Conservation (phyloP, 2,888 invertebrate genomes). For the Dendrolimus pini region DNA sequence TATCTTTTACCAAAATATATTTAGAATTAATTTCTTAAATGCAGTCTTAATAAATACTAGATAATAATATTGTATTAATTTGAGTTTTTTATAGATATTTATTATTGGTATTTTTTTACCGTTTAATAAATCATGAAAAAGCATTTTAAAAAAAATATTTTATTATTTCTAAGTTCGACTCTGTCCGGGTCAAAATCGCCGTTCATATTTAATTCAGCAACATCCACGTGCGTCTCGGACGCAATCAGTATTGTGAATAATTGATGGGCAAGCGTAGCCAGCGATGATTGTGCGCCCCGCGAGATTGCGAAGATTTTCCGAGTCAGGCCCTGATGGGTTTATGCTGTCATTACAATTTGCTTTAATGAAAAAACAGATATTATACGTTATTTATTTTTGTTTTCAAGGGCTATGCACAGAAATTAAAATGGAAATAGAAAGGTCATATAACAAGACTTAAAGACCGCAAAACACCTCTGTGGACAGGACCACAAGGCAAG, state of each 20-base stretch:
- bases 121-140: too few relatives aligned
- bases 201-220: conserved; percentile 62
- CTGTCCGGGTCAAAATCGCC: conserved; percentile 46
- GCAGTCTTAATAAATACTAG: too few relatives aligned
- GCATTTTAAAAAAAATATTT: too few relatives aligned
- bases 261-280: conserved; percentile 41
- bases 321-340: conserved; percentile 48
- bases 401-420: neutral
- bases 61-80: too few relatives aligned
- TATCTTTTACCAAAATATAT: too few relatives aligned
- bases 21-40: too few relatives aligned
- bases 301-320: conserved; percentile 63
- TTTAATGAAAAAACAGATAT: conserved; percentile 9
- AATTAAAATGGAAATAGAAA: too few relatives aligned
- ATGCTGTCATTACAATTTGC: conserved; percentile 27
- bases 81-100: too few relatives aligned
- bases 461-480: too few relatives aligned
- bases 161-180: conserved; percentile 33
- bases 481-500: too few relatives aligned
- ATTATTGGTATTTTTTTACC: too few relatives aligned
- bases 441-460: too few relatives aligned
- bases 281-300: conserved; percentile 65
- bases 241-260: conserved; percentile 76
- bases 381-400: conserved; percentile 1
- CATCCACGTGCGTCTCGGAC: conserved; percentile 70